Conservation (phyloP, 2,113 vertebrate genomes). For the Serilophus lunatus region DNA sequence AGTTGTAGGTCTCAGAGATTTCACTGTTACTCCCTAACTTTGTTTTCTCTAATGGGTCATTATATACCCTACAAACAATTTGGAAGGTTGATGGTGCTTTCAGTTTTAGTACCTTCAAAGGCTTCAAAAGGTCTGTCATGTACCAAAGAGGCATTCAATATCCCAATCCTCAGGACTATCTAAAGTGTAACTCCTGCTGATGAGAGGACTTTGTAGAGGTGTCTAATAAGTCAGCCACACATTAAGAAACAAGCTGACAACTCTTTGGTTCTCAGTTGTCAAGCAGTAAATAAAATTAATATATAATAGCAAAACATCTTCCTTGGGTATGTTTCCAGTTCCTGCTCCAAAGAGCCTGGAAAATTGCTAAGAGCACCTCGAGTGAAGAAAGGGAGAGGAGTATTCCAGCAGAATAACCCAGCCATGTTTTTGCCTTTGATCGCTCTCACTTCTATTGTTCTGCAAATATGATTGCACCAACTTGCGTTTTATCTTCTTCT, state of each 20-base stretch:
- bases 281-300: neutral
- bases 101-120: neutral
- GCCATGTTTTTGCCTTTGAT: neutral
- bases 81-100: neutral
- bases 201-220: neutral
- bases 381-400: neutral
- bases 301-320: neutral
- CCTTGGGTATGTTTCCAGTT: neutral
- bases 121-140: neutral
- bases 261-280: neutral
- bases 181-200: neutral
- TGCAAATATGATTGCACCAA: neutral
- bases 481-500: conserved; percentile 29
- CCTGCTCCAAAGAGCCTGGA: neutral
- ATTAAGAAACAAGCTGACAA: neutral
- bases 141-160: neutral
- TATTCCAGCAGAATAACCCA: neutral
- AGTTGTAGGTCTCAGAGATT: neutral
- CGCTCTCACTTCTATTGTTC: neutral
- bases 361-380: conserved; percentile 4
- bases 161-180: neutral
- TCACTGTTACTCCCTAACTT: neutral
- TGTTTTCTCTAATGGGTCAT: neutral
- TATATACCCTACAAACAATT: neutral
- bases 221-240: neutral